These are phyloP conservation scores for Syrrhaptes paradoxus DNA, from an alignment of 2,113 vertebrate genomes.

Conservation along the genomic window DNA sequence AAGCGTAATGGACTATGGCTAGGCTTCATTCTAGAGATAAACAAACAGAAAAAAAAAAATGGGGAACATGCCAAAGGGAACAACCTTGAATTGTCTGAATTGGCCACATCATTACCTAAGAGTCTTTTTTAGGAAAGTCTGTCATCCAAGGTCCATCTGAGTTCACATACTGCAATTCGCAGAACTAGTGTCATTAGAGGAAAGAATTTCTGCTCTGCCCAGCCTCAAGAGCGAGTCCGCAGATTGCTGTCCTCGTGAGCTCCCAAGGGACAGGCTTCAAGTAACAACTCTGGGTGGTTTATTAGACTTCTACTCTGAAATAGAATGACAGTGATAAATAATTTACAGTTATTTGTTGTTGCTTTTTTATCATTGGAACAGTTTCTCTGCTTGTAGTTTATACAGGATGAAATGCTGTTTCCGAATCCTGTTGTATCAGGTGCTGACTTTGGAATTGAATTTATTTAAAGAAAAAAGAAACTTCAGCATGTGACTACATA, in stretches of 20 bases:
- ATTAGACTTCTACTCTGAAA: background rate
- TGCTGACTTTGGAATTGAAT: background rate
- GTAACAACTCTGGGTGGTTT: background rate
- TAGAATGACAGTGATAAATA: background rate
- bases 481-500: background rate
- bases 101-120: background rate
- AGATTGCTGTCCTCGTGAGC: fast-evolving
- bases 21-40: background rate
- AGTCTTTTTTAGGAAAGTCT: background rate
- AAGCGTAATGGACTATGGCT: background rate
- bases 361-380: background rate
- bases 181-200: background rate
- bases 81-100: background rate
- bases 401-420: background rate
- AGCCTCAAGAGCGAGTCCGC: background rate
- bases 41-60: background rate
- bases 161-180: background rate
- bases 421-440: fast-evolving
- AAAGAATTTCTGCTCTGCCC: background rate
- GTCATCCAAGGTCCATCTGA: background rate
- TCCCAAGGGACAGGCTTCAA: background rate
- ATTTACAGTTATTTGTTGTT: background rate
- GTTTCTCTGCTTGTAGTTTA: background rate
- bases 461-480: background rate
- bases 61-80: background rate